Percentiles rank a stretch among this genome's conserved stretches.
Evolutionary conservation across 2,888 invertebrate species (phyloP).

Genomic region (Synanthedon andrenaeformis): DNA sequence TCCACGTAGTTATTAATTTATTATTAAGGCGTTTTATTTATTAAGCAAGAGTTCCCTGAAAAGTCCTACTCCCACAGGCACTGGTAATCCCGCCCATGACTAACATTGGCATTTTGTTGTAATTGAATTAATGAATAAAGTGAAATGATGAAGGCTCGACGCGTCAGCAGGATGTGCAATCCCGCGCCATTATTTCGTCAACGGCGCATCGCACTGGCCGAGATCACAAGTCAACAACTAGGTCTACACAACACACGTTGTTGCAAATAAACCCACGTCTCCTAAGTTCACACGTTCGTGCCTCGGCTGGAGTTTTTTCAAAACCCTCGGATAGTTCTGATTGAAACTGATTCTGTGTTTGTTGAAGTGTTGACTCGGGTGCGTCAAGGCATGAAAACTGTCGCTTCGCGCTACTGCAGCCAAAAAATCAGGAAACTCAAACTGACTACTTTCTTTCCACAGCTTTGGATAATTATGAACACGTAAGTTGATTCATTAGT

Average conservation of each 20-base stretch:
- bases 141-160: constrained; percentile 38
- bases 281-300: neutral
- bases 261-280: neutral
- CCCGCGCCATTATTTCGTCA: constrained; percentile 43
- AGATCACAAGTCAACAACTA: constrained; percentile 20
- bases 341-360: neutral
- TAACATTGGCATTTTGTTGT: constrained; percentile 7
- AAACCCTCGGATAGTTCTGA: neutral
- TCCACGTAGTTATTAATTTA: too few species aligned
- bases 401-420: constrained; percentile 10
- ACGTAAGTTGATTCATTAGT: constrained; percentile 18
- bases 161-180: constrained; percentile 43
- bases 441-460: constrained; percentile 9
- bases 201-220: constrained; percentile 28
- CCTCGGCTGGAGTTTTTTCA: neutral
- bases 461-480: constrained; percentile 28
- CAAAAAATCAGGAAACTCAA: constrained; percentile 7
- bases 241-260: constrained; percentile 20
- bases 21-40: too few species aligned
- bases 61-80: too few species aligned
- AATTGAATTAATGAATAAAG: constrained; percentile 39
- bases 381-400: constrained; percentile 31
- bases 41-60: too few species aligned
- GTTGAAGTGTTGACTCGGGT: neutral
- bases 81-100: neutral